Evolutionary conservation across 2,797 vertebrate genomes (phyloP).

Genomic region (Neosilurus mollespiculum): DNA sequence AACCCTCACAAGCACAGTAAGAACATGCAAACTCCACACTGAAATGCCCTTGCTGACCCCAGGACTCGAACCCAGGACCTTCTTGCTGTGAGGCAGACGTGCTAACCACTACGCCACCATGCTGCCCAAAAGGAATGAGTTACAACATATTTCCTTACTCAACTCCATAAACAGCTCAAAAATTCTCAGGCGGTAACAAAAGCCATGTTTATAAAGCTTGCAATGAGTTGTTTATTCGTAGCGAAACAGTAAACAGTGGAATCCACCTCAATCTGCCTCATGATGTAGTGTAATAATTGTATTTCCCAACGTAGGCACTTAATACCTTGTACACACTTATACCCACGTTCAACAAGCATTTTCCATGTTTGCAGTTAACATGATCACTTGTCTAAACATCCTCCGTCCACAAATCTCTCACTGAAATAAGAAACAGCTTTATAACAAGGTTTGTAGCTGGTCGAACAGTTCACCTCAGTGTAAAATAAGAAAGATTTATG

Average conservation of each 20-base stretch:
- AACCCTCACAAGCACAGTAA: too few relatives aligned
- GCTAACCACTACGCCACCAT: too few relatives aligned
- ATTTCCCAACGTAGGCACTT: constrained; percentile 6
- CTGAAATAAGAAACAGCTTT: constrained; percentile 2
- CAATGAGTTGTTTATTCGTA: constrained; percentile 18
- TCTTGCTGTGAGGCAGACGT: too few relatives aligned
- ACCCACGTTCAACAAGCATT: constrained; percentile 14
- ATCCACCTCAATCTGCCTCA: neutral
- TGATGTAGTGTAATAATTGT: neutral
- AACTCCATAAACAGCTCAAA: constrained; percentile 11
- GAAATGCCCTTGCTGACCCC: too few relatives aligned
- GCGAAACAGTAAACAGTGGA: constrained; percentile 14
- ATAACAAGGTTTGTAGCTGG: neutral
- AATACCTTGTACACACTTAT: neutral
- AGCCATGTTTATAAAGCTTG: neutral
- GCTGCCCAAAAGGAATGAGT: neutral
- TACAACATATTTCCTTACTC: neutral
- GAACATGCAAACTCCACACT: too few relatives aligned
- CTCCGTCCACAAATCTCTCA: constrained; percentile 4
- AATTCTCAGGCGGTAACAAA: constrained; percentile 1
- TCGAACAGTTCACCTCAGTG: neutral
- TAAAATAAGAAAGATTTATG: neutral
- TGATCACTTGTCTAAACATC: constrained; percentile 11
- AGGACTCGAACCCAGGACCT: too few relatives aligned
- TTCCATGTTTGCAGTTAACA: constrained; percentile 12